Evolutionary conservation across 2,888 invertebrate genomes (phyloP), one percentile per base, ranked within the genome.

Genomic region (Prionchulus punctatus): DNA sequence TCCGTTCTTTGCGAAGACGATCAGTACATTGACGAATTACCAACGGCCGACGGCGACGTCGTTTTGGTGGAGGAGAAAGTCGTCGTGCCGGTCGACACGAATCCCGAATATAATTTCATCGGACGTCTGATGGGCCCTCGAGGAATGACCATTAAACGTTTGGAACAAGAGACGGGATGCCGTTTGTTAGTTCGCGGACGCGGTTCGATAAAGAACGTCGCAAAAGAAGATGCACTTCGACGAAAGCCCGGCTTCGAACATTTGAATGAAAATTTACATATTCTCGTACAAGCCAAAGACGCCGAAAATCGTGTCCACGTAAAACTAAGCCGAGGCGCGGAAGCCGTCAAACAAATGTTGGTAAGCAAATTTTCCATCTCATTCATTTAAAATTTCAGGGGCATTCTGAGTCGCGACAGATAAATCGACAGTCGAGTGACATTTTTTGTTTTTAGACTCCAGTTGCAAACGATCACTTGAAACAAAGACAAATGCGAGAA

Each of bases 101-200:
- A 60, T 30, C 62, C 62, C 28, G 48, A 27, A 15, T 50, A 36
- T 31, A 56, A 60, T 47, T 60, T 62, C 57, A 62, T 65, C 48
- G 66, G 66, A n/a, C 65, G 66, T 15, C 66, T 67, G 53, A 60
- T 67, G 30, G 67, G 67, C 2, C 66, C 67, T 1, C 63, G 65
- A 47, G 67, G 67, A 51, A 60, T 64, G 53, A 61, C 64, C 27
- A 64, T 66, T 21, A 63, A 63, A 55, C 63, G 61, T 43, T 57
- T 67, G 54, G 67, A 67, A 52, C 53, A 56, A n/a, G 57, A 60
- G 45, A 60, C 62, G 42, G 61, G 57, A 47, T 62, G 64, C 57
- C 54, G 59, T 21, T 62, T 67, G 43, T 55, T 67, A 48, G 62
- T 67, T 50, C 60, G 66, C 27, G 67, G 65, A 31, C 45, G 60